phyloP scores from a whole-genome alignment of 2,888 invertebrate genomes.

The Spicauda simplicius region DNA sequence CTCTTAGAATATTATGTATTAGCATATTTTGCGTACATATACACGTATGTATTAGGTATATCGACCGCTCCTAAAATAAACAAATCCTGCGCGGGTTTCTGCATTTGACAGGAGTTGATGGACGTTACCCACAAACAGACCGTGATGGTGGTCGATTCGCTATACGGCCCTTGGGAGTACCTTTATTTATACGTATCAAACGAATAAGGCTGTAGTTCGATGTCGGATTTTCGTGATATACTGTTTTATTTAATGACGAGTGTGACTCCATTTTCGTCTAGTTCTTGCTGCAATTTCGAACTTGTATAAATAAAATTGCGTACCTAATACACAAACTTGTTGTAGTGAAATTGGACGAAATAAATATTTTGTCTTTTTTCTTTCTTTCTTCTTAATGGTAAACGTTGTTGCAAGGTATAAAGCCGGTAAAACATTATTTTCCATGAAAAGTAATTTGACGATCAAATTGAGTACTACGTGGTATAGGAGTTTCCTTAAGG shows the following conservation, averaged over 20 bases:
- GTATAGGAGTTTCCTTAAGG: no score
- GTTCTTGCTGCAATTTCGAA: no score
- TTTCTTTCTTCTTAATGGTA: no score
- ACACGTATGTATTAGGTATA: not conserved
- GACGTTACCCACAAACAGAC: slow-evolving; percentile 36
- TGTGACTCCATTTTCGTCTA: no score
- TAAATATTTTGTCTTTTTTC: no score
- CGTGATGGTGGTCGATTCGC: slow-evolving; percentile 32
- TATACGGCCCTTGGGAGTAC: slow-evolving; percentile 25
- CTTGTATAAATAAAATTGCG: no score
- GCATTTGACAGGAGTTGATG: slow-evolving; percentile 30
- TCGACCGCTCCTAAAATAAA: slow-evolving; percentile 17
- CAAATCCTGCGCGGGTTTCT: slow-evolving; percentile 26
- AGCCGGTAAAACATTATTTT: no score
- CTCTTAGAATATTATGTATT: not conserved
- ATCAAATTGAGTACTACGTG: no score
- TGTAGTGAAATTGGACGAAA: no score
- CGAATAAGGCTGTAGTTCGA: slow-evolving; percentile 12
- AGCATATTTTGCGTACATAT: not conserved
- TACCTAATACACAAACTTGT: no score
- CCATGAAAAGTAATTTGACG: no score
- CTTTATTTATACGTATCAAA: slow-evolving; percentile 18
- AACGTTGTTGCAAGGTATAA: not conserved
- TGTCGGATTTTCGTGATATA: slow-evolving; percentile 2
- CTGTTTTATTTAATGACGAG: not conserved